phyloP scores from a whole-genome alignment of 2,888 invertebrate genomes.

The Agrochola circellaris region DNA sequence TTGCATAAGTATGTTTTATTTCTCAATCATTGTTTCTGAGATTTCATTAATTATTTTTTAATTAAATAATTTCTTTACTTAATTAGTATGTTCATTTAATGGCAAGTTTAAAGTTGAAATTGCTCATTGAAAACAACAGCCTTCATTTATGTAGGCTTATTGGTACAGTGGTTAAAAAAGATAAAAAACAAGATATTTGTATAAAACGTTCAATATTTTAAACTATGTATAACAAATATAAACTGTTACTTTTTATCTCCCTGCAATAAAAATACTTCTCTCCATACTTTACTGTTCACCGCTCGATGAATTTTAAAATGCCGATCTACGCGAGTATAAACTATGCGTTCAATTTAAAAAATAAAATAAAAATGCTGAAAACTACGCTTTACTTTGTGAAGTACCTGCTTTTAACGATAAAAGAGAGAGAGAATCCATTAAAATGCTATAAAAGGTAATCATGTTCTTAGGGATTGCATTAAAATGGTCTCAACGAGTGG shows the following conservation, averaged over 20 bases:
- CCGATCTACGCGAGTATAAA: constrained; percentile 2
- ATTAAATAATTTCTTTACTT: not conserved
- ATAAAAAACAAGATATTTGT: not conserved
- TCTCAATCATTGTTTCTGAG: no score
- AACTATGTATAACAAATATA: constrained; percentile 6
- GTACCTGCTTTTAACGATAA: constrained; percentile 18
- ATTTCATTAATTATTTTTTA: not conserved
- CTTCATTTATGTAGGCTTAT: no score
- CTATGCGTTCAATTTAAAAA: constrained; percentile 32
- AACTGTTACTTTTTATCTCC: not conserved
- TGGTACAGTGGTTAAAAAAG: no score
- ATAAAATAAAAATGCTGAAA: constrained; percentile 40
- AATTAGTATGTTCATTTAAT: not conserved
- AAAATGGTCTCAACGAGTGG: not conserved
- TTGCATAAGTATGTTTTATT: not conserved
- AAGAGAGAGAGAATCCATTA: constrained; percentile 20
- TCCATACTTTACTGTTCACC: constrained; percentile 7
- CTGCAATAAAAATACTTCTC: constrained; percentile 22
- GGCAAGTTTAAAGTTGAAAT: not conserved
- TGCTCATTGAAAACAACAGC: not conserved
- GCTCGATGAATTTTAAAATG: constrained; percentile 39
- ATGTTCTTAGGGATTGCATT: constrained; percentile 21
- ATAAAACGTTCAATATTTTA: not conserved
- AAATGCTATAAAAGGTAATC: constrained; percentile 11
- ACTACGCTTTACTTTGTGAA: constrained; percentile 12